Base-by-base conservation (phyloP, 2,797 vertebrate genomes). In the Heliangelus exortis region DNA sequence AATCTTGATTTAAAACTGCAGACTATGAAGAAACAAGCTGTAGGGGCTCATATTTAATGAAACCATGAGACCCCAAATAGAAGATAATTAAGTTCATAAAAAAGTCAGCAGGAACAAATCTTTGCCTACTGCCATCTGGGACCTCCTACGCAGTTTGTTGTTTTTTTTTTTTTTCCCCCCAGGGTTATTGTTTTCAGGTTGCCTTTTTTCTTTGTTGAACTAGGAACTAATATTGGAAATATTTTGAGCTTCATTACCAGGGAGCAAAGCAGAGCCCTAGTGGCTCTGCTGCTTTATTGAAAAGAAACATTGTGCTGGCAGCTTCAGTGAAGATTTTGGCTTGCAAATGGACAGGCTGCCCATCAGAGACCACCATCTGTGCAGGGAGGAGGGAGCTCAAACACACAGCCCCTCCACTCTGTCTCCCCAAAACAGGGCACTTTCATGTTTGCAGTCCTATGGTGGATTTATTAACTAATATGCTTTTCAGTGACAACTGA, bases 181-280 rank as follows among this genome's bases (percentile, higher is more conserved):
- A 28, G n/a, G 25, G 9, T 67, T 85, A 36, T 57, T 55, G n/a
- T 36, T 78, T 92, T 74, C 8, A 10, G 21, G 36, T 48, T 81
- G 34, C 3, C 3, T 53, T 81, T 71, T 43, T 48, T 22, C 29
- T 77, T 72, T 54, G 28, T 67, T 93, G 74, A 80, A 72, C 31
- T 19, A 67, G 54, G 50, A 92, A 47, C 51, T 81, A 88, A 84
- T 81, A 66, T 29, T 90, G 76, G 84, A 65, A 81, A 94, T 94
- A 92, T 87, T 90, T 66, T 53, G 73, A 92, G 31, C 75, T 87
- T 72, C 84, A 78, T 89, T 92, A 54, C 58, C 36, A 51, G 48
- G 14, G 45, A 80, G 45, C 0, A 1, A 71, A 63, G 66, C 31
- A 71, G 80, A 76, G 62, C n/a, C 43, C 29, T 57, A 34, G 51